phyloP scores from a whole-genome alignment of 2,113 vertebrate genomes.

The Macquaria ambigua region DNA sequence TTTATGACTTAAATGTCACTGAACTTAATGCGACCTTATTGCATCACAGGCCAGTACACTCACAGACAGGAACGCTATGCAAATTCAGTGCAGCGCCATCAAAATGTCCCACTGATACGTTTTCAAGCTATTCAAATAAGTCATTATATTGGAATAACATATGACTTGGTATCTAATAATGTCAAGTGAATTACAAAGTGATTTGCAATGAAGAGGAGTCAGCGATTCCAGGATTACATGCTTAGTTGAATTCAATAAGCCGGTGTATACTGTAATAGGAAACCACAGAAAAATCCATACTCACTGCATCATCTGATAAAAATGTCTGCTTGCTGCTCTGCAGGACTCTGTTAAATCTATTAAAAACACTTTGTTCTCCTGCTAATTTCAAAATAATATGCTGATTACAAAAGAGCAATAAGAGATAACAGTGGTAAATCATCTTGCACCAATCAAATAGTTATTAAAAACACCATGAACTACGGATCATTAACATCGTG shows the following conservation, averaged over 20 bases:
- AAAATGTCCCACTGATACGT: constrained; percentile 46
- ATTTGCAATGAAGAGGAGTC: constrained; percentile 75
- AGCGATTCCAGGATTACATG: constrained; percentile 76
- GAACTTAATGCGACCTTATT: constrained; percentile 48
- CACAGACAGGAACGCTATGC: constrained; percentile 31
- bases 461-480: constrained; percentile 59
- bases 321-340: constrained; percentile 70
- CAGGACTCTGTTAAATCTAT: constrained; percentile 75
- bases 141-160: constrained; percentile 71
- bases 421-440: constrained; percentile 57
- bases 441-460: constrained; percentile 54
- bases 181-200: constrained; percentile 72
- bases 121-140: constrained; percentile 63
- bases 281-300: constrained; percentile 79
- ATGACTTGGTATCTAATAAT: constrained; percentile 71
- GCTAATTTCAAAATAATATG: constrained; percentile 65
- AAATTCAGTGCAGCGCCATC: constrained; percentile 39
- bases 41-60: constrained; percentile 36
- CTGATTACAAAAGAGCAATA: constrained; percentile 55
- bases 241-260: constrained; percentile 77
- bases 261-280: constrained; percentile 71
- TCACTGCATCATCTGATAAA: constrained; percentile 76
- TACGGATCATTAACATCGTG: constrained; percentile 43
- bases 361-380: constrained; percentile 59
- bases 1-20: constrained; percentile 44